Evolutionary conservation across 2,888 invertebrate genomes (phyloP), one percentile per base, ranked within the genome.

Genomic region (Odontocolon sp.): DNA sequence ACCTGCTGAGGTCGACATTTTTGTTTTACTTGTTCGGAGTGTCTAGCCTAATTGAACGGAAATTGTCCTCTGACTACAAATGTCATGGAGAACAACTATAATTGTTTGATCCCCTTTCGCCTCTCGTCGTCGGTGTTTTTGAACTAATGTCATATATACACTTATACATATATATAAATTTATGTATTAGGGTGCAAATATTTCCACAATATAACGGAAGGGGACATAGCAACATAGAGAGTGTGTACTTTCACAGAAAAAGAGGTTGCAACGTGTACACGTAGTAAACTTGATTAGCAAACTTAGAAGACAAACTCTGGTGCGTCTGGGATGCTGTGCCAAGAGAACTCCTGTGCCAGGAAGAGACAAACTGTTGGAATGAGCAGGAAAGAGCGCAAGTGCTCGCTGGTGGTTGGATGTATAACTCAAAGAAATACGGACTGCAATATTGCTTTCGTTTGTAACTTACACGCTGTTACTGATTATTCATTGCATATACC

Each of bases 251-350:
- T 57, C 11, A 14, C 6, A 33, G 28, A 70, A 75, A 75, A 76
- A 47, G 66, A 63, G 68, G 23, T 23, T 42, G 14, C 36, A 36
- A 68, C 68, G 67, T 72, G 56, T 72, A 45, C 63, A 71, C 70
- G 67, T 63, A 68, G 77, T 68, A 77, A 77, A 77, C 72, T 72
- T 77, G 71, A 77, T 77, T 77, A 77, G 72, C 57, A 77, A 77
- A 77, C 77, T 77, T 72, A 42, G 57, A 63, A 72, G 77, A 72
- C 77, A 68, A 77, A 77, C 77, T 72, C 57, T 33, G 72, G 16
- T 63, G 45, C 56, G 63, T 28, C 33, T 23, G 21, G 56, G 21
- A 36, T 45, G 56, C 57, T 31, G 36, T 26, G 57, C 68, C 47
- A 64, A 67, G 63, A 68, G 68, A 63, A 63, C 59, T 42, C 45